These are phyloP conservation scores for Hafferia zeledoni DNA, from an alignment of 2,797 vertebrate species.

Conservation along the genomic window DNA sequence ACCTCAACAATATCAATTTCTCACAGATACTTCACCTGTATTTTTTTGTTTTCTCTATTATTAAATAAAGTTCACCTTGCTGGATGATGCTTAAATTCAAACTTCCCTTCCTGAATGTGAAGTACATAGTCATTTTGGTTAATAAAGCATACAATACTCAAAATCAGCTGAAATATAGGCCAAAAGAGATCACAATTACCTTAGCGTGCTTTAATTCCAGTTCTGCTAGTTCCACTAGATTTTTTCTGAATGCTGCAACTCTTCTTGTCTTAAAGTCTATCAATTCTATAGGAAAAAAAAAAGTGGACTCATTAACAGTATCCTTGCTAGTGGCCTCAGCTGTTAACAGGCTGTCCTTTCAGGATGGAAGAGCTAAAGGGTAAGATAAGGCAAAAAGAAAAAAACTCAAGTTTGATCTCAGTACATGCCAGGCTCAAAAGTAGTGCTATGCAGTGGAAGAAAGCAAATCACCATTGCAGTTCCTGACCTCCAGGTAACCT, in stretches of 20 bases:
- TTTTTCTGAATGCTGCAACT: constrained; percentile 98
- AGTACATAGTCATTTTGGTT: neutral
- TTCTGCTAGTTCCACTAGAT: constrained; percentile 97
- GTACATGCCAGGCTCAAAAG: neutral
- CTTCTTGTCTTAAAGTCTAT: constrained; percentile 97
- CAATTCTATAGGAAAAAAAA: constrained; percentile 83
- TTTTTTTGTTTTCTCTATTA: neutral
- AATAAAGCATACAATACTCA: neutral
- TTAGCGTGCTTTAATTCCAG: constrained; percentile 98
- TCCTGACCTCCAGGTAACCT: neutral
- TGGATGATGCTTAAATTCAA: neutral
- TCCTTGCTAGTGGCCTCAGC: neutral
- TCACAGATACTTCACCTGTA: neutral
- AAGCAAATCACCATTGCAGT: neutral
- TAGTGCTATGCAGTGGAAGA: neutral
- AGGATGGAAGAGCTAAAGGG: neutral
- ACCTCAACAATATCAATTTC: neutral
- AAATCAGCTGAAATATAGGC: neutral
- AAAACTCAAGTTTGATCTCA: neutral
- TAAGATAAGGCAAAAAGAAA: neutral
- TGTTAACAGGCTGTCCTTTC: neutral
- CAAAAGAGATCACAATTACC: constrained; percentile 74
- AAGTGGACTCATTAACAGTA: neutral
- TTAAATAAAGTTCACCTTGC: neutral
- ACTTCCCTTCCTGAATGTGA: neutral